Percentiles rank a stretch among this genome's conserved stretches.
Evolutionary conservation across 2,888 invertebrate genomes (phyloP).

Genomic region (Lampropteryx suffumata): DNA sequence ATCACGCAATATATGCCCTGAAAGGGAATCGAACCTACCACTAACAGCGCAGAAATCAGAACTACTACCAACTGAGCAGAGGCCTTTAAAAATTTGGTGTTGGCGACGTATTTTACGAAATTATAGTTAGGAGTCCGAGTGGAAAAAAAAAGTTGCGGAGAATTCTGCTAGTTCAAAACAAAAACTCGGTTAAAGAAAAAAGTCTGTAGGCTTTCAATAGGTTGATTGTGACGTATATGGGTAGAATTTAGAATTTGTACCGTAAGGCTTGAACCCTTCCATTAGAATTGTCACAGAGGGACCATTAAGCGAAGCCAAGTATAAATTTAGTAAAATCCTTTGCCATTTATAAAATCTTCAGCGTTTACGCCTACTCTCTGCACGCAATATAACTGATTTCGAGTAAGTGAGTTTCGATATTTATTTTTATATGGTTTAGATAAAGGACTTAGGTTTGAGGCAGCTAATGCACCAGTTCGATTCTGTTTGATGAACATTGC

Average conservation of each 20-base stretch:
- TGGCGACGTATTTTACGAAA: no score
- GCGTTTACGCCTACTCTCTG: conserved; percentile 29
- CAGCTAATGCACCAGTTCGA: neutral
- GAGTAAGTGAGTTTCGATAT: conserved; percentile 22
- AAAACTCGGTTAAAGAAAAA: no score
- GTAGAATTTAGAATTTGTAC: conserved; percentile 48
- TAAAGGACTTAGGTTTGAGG: conserved; percentile 19
- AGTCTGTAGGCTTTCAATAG: conserved; percentile 8
- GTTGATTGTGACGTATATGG: conserved; percentile 60
- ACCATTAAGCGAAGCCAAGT: conserved; percentile 50
- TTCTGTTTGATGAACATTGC: conserved; percentile 1
- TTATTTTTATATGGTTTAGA: no score
- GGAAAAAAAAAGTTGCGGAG: no score
- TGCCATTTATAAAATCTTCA: conserved; percentile 40
- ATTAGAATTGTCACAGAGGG: conserved; percentile 56
- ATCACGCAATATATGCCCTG: no score
- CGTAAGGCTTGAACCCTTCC: conserved; percentile 51
- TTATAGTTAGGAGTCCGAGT: no score
- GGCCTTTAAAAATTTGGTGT: no score
- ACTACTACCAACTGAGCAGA: no score
- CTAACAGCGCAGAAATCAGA: no score
- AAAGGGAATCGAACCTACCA: no score
- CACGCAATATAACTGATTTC: conserved; percentile 30
- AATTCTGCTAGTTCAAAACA: no score
- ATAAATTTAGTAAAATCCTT: conserved; percentile 53